Evolutionary conservation across 2,113 vertebrate genomes (phyloP).

Genomic region (Acanthisitta chloris): DNA sequence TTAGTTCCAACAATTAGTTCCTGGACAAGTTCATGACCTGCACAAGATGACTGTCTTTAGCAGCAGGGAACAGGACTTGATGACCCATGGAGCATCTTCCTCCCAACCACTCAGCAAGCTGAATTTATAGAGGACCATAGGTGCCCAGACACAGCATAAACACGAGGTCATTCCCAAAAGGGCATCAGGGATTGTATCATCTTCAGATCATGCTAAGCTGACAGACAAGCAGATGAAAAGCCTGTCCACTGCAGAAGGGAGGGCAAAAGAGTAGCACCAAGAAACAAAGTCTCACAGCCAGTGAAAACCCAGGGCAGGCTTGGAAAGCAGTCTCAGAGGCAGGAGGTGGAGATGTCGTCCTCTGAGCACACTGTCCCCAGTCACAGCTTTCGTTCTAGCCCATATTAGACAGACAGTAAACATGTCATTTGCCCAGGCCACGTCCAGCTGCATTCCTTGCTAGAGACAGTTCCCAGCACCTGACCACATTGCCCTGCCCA

Average conservation of each 20-base stretch:
- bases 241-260: neutral
- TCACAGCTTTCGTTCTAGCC: neutral
- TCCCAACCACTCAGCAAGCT: neutral
- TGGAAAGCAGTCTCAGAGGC: neutral
- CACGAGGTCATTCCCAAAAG: neutral
- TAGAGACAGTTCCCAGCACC: neutral
- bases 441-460: neutral
- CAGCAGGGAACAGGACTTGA: neutral
- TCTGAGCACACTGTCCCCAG: neutral
- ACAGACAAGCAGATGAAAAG: slow-evolving; percentile 23
- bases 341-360: neutral
- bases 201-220: slow-evolving; percentile 23
- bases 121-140: neutral
- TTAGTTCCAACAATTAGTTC: neutral
- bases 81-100: neutral
- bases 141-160: neutral
- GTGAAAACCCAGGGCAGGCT: neutral
- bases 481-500: neutral
- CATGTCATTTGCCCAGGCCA: neutral
- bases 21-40: neutral
- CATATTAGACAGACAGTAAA: neutral
- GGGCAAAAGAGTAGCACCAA: neutral
- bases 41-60: neutral
- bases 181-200: neutral
- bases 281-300: neutral